Conservation (phyloP, 2,797 vertebrate genomes). For the Enteromius afrohamiltoni region DNA sequence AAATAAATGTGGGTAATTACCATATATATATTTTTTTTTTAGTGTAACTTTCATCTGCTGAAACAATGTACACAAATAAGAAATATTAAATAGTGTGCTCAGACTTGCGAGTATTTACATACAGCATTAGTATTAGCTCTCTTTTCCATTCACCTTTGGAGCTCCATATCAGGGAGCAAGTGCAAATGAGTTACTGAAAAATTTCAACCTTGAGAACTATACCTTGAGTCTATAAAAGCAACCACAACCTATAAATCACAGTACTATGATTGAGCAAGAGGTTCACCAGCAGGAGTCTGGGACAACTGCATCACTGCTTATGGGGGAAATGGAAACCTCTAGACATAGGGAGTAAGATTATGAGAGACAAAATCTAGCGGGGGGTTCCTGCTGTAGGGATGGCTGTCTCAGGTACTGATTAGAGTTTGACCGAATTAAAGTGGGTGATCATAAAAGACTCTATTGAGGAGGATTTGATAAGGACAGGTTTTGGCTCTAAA, state of each 20-base stretch:
- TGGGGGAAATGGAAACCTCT: neutral
- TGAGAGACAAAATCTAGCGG: neutral
- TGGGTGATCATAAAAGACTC: slow-evolving; percentile 6
- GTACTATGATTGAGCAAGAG: slow-evolving; percentile 17
- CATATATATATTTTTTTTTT: neutral
- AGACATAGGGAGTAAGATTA: neutral
- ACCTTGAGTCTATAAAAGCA: slow-evolving; percentile 1
- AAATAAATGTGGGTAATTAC: slow-evolving; percentile 69
- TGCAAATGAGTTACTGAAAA: neutral
- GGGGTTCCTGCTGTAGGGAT: neutral
- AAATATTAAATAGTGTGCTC: no score
- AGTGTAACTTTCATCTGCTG: no score
- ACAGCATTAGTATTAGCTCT: no score
- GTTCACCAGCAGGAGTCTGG: neutral
- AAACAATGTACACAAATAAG: no score
- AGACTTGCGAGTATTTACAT: no score
- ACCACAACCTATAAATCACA: neutral
- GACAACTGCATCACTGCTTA: neutral
- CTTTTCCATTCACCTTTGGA: slow-evolving; percentile 22
- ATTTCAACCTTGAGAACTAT: slow-evolving; percentile 15
- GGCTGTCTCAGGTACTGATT: neutral
- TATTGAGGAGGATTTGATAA: neutral
- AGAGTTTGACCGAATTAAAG: neutral
- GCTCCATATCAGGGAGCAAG: slow-evolving; percentile 1
- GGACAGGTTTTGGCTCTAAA: neutral